Percentiles rank a stretch among this genome's conserved stretches.
phyloP scores from a whole-genome alignment of 2,113 vertebrate genomes.

The Rattus norvegicus region DNA sequence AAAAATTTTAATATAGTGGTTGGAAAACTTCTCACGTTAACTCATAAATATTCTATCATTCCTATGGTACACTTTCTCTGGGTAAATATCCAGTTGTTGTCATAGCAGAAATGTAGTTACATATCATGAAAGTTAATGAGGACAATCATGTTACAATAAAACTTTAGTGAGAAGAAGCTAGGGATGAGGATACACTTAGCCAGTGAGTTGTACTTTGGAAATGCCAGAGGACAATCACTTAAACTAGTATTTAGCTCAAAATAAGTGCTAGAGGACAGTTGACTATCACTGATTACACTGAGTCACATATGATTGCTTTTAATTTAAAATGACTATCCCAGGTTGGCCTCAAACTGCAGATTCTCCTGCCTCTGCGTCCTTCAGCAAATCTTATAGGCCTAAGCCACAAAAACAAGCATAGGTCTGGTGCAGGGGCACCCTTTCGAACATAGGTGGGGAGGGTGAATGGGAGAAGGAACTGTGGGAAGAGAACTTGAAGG shows the following conservation, averaged over 20 bases:
- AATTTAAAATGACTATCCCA: conserved; percentile 24
- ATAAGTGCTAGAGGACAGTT: neutral
- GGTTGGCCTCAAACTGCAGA: too few species aligned
- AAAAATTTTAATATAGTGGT: neutral
- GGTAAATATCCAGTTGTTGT: neutral
- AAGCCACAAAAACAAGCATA: too few species aligned
- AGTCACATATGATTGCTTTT: neutral
- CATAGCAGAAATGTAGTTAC: neutral
- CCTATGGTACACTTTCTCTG: neutral
- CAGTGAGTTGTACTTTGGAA: neutral
- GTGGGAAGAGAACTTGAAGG: too few species aligned
- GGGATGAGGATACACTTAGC: neutral
- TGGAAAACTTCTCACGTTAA: neutral
- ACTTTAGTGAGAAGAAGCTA: neutral
- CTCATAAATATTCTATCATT: neutral
- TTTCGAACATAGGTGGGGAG: too few species aligned
- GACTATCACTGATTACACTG: neutral
- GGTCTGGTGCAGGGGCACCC: too few species aligned
- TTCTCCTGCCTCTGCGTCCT: too few species aligned
- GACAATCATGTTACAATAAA: neutral
- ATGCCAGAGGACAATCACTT: neutral
- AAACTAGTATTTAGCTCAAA: neutral
- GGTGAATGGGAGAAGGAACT: too few species aligned
- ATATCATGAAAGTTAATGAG: neutral
- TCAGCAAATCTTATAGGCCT: too few species aligned